phyloP scores from a whole-genome alignment of 2,797 vertebrate species.

The Peromyscus eremicus region DNA sequence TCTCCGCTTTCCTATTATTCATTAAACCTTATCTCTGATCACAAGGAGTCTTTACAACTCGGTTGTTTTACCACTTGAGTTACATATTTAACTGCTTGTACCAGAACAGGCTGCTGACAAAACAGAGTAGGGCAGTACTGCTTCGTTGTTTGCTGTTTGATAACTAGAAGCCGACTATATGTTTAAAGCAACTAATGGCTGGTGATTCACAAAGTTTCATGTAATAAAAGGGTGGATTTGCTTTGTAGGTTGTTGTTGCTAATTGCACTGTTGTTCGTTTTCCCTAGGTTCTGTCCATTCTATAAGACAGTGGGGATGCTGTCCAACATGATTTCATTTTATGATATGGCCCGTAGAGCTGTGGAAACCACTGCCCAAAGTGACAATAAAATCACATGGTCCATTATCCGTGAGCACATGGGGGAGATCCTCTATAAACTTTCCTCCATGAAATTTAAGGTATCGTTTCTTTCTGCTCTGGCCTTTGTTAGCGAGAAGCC shows the following conservation, averaged over 20 bases:
- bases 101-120: constrained; percentile 5
- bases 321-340: constrained; percentile 98
- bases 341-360: constrained; percentile 97
- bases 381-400: constrained; percentile 98
- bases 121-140: not conserved
- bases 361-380: constrained; percentile 97
- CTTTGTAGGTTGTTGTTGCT: constrained; percentile 51
- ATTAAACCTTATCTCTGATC: constrained; percentile 39
- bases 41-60: constrained; percentile 42
- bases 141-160: not conserved
- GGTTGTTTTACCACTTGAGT: constrained; percentile 50
- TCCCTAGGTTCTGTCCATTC: constrained; percentile 97
- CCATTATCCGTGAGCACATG: constrained; percentile 97
- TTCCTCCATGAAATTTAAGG: constrained; percentile 99
- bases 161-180: not conserved
- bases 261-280: constrained; percentile 61
- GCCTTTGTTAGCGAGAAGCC: constrained; percentile 35
- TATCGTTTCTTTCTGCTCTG: constrained; percentile 78
- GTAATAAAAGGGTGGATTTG: not conserved
- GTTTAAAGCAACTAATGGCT: constrained; percentile 41
- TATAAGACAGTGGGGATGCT: constrained; percentile 99
- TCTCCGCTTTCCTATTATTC: constrained; percentile 51
- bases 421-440: constrained; percentile 96
- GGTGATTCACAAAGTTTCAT: constrained; percentile 11
- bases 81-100: constrained; percentile 35